These are phyloP conservation scores for Microcebus tavaratra DNA, from an alignment of 2,113 vertebrate species.

Conservation along the genomic window DNA sequence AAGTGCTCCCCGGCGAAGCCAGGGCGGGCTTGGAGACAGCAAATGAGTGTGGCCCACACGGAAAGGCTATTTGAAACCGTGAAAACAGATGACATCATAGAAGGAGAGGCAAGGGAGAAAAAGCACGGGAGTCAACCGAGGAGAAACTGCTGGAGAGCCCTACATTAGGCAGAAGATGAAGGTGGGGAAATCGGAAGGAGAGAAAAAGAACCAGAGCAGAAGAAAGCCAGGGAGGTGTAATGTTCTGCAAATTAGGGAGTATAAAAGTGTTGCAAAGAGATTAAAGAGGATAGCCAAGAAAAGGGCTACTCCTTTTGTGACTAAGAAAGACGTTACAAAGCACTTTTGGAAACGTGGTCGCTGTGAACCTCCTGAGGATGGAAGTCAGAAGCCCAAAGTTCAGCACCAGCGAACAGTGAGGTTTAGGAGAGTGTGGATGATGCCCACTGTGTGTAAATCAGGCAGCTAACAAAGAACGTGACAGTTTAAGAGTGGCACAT, in stretches of 20 bases:
- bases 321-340: background rate
- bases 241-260: background rate
- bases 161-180: background rate
- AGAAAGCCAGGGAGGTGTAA: rapidly evolving
- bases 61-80: background rate
- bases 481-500: background rate
- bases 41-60: background rate
- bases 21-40: background rate
- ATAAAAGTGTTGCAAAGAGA: background rate
- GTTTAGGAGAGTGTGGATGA: rapidly evolving
- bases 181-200: no score
- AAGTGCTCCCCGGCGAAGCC: background rate
- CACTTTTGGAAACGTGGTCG: background rate
- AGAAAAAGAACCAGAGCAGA: background rate
- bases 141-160: background rate
- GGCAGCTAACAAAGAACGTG: background rate
- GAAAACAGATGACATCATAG: background rate
- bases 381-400: background rate
- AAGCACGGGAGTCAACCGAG: background rate
- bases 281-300: background rate
- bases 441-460: background rate
- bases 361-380: background rate
- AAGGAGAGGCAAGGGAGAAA: background rate
- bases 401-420: background rate
- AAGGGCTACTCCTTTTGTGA: background rate